Base-by-base conservation (phyloP, 2,888 invertebrate genomes). In the Hermaeophaga mercurialis region DNA sequence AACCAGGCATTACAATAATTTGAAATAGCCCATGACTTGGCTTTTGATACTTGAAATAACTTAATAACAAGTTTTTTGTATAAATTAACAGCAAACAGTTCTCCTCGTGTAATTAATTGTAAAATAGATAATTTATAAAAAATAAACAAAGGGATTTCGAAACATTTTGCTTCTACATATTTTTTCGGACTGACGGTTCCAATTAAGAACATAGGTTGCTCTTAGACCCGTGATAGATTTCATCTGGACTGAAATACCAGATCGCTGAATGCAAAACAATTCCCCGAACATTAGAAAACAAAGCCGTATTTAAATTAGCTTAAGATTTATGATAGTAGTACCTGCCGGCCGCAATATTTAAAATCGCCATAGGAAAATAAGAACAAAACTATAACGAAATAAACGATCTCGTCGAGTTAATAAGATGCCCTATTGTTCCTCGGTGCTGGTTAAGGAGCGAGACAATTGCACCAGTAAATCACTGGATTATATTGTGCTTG, bases 371-470 rank as follows among this genome's bases (percentile, higher is more conserved):
- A 48, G 57, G 39, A 46, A 55, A 56, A 53, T 31, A 54, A 65
- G 59, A 62, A 58, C 58, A 64, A 63, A 60, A 66, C 54, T 39
- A 49, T 43, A 61, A 61, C 63, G 63, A 65, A 66, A 66, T 61
- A 67, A 67, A 66, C 66, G 65, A 66, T 63, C 65, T 64, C 64
- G 63, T 61, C 59, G 67, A 68, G 63, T 69, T 69, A 68, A 69
- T 69, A 66, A 69, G 66, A 68, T 65, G 64, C 66, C 56, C 66
- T 63, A 69, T 69, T 69, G 67, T 67, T 67, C 63, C 56, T 53
- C 47, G 49, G 48, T 52, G 9, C 15, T 26, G 24, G 26, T 24
- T 24, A 43, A 14, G 43, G 43, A 43, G 26, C 43, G 43, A 12
- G 43, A 43, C 22, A 14, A 43, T 24, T 43, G 43, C 43, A 43